Evolutionary conservation across 1,140 invertebrate genomes (phyloP).

Genomic region (Cotesia typhae): DNA sequence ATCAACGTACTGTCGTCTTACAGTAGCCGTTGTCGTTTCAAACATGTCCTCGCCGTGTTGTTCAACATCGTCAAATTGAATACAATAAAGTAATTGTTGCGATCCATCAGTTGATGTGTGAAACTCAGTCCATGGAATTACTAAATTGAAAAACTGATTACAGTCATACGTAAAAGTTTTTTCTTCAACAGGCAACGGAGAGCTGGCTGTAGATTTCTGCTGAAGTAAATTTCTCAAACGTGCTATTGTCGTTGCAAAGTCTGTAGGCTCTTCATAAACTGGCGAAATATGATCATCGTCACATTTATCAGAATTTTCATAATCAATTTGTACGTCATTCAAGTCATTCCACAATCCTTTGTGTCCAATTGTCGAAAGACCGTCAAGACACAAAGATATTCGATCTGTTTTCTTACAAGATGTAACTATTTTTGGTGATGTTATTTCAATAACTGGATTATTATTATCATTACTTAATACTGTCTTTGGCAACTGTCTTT

Average conservation of each 20-base stretch:
- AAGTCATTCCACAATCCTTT: constrained; percentile 57
- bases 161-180: constrained; percentile 56
- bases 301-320: constrained; percentile 45
- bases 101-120: constrained; percentile 58
- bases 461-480: constrained; percentile 36
- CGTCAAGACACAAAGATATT: constrained; percentile 50
- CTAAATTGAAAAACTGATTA: constrained; percentile 56
- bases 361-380: constrained; percentile 47
- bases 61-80: constrained; percentile 61
- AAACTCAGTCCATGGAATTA: constrained; percentile 60
- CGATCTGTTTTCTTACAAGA: constrained; percentile 35
- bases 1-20: constrained; percentile 57
- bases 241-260: constrained; percentile 78
- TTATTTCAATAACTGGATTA: constrained; percentile 29
- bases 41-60: constrained; percentile 58
- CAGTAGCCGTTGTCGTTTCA: constrained; percentile 59
- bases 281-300: constrained; percentile 61
- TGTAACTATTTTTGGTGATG: constrained; percentile 16
- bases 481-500: constrained; percentile 47
- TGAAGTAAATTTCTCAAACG: constrained; percentile 73
- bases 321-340: constrained; percentile 48
- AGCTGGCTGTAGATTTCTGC: constrained; percentile 68
- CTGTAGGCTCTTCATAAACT: constrained; percentile 76
- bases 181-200: constrained; percentile 57
- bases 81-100: constrained; percentile 61